These are phyloP conservation scores for Xanthorhoe designata DNA, from an alignment of 2,888 invertebrate species.

Conservation along the genomic window DNA sequence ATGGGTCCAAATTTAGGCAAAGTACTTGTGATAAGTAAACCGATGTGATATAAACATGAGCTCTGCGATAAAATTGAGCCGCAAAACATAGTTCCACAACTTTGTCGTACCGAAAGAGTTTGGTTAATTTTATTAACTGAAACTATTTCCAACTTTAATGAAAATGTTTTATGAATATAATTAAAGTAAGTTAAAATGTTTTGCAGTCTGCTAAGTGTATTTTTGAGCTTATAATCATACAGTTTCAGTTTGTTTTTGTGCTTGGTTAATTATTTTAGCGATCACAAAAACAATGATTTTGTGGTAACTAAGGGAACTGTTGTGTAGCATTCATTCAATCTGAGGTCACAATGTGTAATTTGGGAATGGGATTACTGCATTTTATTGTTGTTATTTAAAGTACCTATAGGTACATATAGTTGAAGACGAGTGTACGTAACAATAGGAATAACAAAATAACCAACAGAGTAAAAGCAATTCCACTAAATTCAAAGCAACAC, in stretches of 20 bases:
- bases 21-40: background rate
- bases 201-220: constrained; percentile 7
- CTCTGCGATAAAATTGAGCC: constrained; percentile 9
- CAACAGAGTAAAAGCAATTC: constrained; percentile 2
- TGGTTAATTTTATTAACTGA: constrained; percentile 25
- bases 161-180: constrained; percentile 30
- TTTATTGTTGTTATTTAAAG: background rate
- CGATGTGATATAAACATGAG: background rate
- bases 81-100: constrained; percentile 20
- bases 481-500: constrained; percentile 15
- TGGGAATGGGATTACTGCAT: too few species aligned
- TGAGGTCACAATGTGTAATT: too few species aligned
- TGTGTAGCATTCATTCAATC: too few species aligned
- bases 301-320: too few species aligned
- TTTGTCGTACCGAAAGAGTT: constrained; percentile 23
- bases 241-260: background rate
- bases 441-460: background rate
- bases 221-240: constrained; percentile 3
- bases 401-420: background rate
- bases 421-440: background rate
- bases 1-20: background rate
- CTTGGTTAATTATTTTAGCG: too few species aligned
- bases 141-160: constrained; percentile 27
- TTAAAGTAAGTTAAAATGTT: constrained; percentile 18
- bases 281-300: background rate